Evolutionary conservation across 2,113 vertebrate genomes (phyloP).

Genomic region (Vulpes ferrilata): DNA sequence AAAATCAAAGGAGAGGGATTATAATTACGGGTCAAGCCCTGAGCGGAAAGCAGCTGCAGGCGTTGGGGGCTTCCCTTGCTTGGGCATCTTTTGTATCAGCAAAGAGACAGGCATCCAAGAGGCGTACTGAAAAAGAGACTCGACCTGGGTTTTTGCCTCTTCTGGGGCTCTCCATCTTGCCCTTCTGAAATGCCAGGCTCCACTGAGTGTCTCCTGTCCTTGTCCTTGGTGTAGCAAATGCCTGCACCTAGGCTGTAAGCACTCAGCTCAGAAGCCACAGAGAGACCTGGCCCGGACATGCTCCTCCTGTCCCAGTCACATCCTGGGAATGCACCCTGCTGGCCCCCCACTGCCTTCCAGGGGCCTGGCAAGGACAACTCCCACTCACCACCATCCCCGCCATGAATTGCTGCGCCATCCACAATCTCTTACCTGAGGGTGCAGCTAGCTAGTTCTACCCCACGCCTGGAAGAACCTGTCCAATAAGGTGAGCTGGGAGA

Average conservation of each 20-base stretch:
- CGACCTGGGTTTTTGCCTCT: neutral
- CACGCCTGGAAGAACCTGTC: neutral
- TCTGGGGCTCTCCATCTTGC: neutral
- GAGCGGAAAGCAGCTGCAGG: constrained; percentile 11
- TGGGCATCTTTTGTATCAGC: constrained; percentile 15
- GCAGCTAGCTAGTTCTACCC: neutral
- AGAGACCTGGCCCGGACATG: neutral
- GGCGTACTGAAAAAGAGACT: neutral
- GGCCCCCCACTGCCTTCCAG: neutral
- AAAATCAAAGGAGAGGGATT: constrained; percentile 80
- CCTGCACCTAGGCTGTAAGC: neutral
- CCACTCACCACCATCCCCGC: neutral
- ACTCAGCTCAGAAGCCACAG: neutral
- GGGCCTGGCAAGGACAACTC: neutral
- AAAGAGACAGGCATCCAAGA: constrained; percentile 8
- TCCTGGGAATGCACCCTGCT: neutral
- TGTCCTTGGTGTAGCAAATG: neutral
- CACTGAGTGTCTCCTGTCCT: neutral
- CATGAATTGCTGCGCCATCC: neutral
- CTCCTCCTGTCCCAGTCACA: neutral
- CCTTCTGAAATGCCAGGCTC: neutral
- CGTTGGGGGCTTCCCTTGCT: neutral
- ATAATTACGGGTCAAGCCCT: constrained; percentile 75
- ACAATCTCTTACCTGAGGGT: neutral
- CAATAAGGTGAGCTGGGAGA: neutral